Evolutionary conservation across 2,888 invertebrate species (phyloP), one percentile per base, ranked within the genome.

Genomic region (Rhyacophila evoluta): DNA sequence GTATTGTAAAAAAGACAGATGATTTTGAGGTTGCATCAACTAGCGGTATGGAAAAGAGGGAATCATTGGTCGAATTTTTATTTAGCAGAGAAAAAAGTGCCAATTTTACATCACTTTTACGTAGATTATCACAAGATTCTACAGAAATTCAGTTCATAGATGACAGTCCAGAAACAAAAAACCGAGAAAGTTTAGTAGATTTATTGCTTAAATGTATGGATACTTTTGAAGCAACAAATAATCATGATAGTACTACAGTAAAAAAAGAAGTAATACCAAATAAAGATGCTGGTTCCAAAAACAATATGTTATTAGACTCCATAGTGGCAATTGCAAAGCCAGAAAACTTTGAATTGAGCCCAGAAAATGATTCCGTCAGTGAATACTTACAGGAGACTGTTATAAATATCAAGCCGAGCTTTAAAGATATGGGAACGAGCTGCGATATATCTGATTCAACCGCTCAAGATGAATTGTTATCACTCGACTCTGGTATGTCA

Each of bases 161-260:
- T 41, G 90, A 90, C 80, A 88, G 89, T 0, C 90, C 90, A 0
- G 82, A 79, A 10, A 87, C 86, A 0, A 88, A 89, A 41, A 83
- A 84, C 0, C 87, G 86, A 11, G 89, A 88, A 36, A 87, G 87
- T 0, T 79, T 90, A 81, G 90, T 89, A 0, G 89, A 89, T 83
- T 87, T 90, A 85, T 83, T 90, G 0, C 83, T 90, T 0, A 89
- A 89, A 81, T 89, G 89, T 41, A 90, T 90, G 88, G 89, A 90
- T 39, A 86, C 85, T 81, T 89, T 88, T 72, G 85, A 85, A 25
- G 55, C 55, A 0, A 55, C 55, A 55, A 55, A 55, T 19, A 12
- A 55, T 55, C 12, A 55, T 55, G 55, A 55, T 19, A 55, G 19
- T 1, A 10, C 19, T 8, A 10, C 72, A 10, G 41, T 68, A 0